Base-by-base conservation (phyloP, 2,113 vertebrate species). In the Chaetorhynchus papuensis region DNA sequence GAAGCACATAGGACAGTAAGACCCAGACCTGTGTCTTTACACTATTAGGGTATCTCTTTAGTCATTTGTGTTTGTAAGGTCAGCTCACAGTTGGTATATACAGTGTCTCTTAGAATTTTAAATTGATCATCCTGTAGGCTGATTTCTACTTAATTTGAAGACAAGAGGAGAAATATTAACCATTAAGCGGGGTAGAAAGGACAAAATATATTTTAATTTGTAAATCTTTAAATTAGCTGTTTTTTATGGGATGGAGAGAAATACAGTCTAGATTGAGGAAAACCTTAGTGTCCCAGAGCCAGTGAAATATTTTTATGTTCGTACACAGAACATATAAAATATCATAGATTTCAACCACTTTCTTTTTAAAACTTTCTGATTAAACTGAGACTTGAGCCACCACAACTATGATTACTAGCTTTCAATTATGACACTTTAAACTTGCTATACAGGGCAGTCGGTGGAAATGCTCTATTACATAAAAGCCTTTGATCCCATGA, bases 401-500 rank as follows among this genome's bases (percentile, higher is more conserved):
- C 70, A 20, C 1, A 18, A 23, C 61, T 30, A 3, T n/a, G 49
- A 52, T 76, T 61, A 27, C 14, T 20, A 35, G 50, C 45, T 83
- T 88, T 81, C 54, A 61, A 0, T 63, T 77, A 86, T 59, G 84
- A 70, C 35, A 15, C 35, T 57, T 77, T 22, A 54, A 74, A 90
- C 42, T 71, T 17, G 33, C 56, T 28, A 4, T 60, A 41, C 19
- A 52, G 50, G 70, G 64, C 71, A 42, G 27, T 16, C 61, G 26
- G 45, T 83, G 42, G 75, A 90, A 96, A 83, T 53, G 45, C 30
- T 78, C 16, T 86, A 22, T 90, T 77, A 28, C 61, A 80, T 63
- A 81, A 80, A 94, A 89, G 56, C 49, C 56, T 91, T 93, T 96
- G 82, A 95, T 94, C 59, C 47, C 10, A 1, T 86, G 90, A 92